Evolutionary conservation across 2,113 vertebrate species (phyloP).

Genomic region (Numenius arquata): DNA sequence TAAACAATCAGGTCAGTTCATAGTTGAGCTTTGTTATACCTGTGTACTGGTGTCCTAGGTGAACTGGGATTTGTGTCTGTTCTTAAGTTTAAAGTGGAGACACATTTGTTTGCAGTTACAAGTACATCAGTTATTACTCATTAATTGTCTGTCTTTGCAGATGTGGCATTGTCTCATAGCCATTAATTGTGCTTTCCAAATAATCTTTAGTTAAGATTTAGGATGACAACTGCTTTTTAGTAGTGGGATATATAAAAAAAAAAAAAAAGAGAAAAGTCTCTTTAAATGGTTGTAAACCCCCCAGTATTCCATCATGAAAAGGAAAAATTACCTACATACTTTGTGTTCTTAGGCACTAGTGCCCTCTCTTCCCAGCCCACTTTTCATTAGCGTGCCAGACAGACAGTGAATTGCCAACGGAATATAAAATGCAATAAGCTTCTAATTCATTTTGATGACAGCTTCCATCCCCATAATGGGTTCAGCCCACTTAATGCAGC

Average conservation of each 20-base stretch:
- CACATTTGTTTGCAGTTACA: background rate
- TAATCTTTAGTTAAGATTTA: background rate
- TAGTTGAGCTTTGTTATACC: background rate
- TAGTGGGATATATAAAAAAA: background rate
- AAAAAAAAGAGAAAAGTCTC: background rate
- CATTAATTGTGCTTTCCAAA: background rate
- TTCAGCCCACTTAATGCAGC: slow-evolving; percentile 68
- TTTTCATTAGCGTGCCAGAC: background rate
- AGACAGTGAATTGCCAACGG: slow-evolving; percentile 52
- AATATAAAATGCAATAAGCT: slow-evolving; percentile 57
- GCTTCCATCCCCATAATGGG: slow-evolving; percentile 67
- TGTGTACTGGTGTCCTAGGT: background rate
- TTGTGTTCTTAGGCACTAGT: background rate
- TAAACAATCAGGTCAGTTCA: background rate
- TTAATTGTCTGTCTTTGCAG: background rate
- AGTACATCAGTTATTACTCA: background rate
- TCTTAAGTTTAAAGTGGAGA: background rate
- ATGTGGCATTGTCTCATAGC: background rate
- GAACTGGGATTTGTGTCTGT: background rate
- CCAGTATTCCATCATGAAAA: background rate
- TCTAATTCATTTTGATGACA: slow-evolving; percentile 74
- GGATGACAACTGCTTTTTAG: background rate
- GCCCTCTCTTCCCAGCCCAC: background rate
- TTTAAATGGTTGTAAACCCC: background rate
- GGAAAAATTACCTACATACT: background rate